A percentile compares a stretch with the other conserved stretches of the same genome.
These are phyloP conservation scores for Teleiodes luculella DNA, from an alignment of 2,888 invertebrate species.

Conservation along the genomic window DNA sequence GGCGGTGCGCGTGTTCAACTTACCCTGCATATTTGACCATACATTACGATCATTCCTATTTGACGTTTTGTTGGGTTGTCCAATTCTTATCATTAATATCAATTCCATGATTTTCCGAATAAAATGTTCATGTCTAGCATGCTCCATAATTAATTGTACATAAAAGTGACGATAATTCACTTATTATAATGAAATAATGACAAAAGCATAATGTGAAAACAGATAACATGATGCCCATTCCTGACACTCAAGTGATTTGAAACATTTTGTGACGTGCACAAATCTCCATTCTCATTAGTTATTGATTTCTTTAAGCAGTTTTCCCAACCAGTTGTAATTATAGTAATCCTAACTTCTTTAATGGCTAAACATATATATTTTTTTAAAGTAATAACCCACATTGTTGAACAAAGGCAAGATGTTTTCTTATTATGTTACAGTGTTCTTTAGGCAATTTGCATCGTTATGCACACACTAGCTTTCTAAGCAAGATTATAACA, in stretches of 20 bases:
- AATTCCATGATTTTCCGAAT: constrained; percentile 5
- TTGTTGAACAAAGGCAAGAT: too few relatives aligned
- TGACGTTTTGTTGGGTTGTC: background rate
- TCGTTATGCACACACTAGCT: too few relatives aligned
- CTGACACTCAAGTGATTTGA: constrained; percentile 35
- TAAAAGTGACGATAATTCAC: constrained; percentile 19
- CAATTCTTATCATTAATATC: constrained; percentile 20
- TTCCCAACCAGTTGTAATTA: too few relatives aligned
- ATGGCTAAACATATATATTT: too few relatives aligned
- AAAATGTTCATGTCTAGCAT: too few relatives aligned
- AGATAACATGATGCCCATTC: constrained; percentile 39
- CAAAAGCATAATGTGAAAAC: constrained; percentile 28
- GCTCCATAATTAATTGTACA: constrained; percentile 16
- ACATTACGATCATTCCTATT: constrained; percentile 6
- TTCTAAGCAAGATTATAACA: too few relatives aligned
- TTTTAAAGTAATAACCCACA: too few relatives aligned
- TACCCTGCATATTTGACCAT: too few relatives aligned
- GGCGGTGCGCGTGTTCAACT: too few relatives aligned
- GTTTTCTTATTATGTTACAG: too few relatives aligned
- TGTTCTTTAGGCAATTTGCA: too few relatives aligned
- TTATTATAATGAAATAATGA: constrained; percentile 23
- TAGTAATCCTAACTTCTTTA: too few relatives aligned
- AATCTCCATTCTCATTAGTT: constrained; percentile 29
- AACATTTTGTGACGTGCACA: constrained; percentile 50
- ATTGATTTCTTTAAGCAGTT: background rate